Percentiles rank a stretch among this genome's conserved stretches.
These are phyloP conservation scores for Zingel zingel DNA, from an alignment of 2,113 vertebrate species.

Conservation along the genomic window DNA sequence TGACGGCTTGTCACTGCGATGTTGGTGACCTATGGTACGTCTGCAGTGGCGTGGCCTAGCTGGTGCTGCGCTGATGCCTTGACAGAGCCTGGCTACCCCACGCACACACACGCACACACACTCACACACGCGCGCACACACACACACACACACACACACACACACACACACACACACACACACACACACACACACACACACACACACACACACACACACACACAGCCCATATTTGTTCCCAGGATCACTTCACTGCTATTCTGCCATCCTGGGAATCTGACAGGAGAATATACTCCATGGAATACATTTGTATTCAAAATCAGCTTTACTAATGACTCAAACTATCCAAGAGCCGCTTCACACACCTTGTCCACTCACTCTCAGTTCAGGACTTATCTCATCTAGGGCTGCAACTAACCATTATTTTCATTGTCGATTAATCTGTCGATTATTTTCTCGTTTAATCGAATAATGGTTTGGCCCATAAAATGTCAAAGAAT, in stretches of 20 bases:
- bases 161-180: not conserved
- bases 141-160: not conserved
- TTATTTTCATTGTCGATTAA: too few species aligned
- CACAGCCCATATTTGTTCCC: conserved; percentile 18
- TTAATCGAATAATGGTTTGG: too few species aligned
- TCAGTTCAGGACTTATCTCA: not conserved
- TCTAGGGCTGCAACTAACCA: too few species aligned
- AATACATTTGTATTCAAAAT: not conserved
- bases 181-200: not conserved
- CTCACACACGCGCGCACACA: not conserved
- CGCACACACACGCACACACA: not conserved
- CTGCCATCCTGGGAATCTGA: conserved; percentile 24
- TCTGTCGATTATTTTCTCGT: too few species aligned
- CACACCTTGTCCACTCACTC: not conserved
- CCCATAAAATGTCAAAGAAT: too few species aligned
- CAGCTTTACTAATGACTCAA: not conserved
- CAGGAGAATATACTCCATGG: not conserved
- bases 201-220: not conserved
- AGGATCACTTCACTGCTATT: conserved; percentile 32
- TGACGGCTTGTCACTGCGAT: conserved; percentile 83
- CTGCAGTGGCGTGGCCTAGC: conserved; percentile 62
- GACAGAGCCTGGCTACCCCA: conserved; percentile 33
- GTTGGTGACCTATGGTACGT: conserved; percentile 73
- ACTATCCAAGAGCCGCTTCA: conserved; percentile 10
- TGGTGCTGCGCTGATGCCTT: conserved; percentile 63